These are phyloP conservation scores for Cosmorhoe ocellata DNA, from an alignment of 2,888 invertebrate species.

Conservation along the genomic window DNA sequence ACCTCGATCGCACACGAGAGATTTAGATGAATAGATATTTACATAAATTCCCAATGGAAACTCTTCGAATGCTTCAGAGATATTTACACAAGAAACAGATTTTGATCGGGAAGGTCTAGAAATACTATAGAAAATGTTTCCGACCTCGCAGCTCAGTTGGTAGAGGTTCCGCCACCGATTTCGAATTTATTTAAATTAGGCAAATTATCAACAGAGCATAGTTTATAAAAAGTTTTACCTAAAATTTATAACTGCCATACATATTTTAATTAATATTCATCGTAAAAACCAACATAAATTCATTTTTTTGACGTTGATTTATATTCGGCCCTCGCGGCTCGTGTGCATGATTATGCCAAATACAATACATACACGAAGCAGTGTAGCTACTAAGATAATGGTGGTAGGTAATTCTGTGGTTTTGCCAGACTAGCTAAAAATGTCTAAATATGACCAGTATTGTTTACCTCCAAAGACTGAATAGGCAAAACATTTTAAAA, in stretches of 20 bases:
- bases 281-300: conserved; percentile 60
- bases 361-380: conserved; percentile 40
- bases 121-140: too few relatives aligned
- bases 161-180: too few relatives aligned
- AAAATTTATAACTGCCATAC: conserved; percentile 45
- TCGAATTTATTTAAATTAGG: too few relatives aligned
- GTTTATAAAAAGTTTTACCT: too few relatives aligned
- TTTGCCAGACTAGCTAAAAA: too few relatives aligned
- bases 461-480: too few relatives aligned
- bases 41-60: conserved; percentile 38
- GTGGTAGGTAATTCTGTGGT: too few relatives aligned
- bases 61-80: conserved; percentile 22
- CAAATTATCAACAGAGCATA: too few relatives aligned
- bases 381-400: too few relatives aligned
- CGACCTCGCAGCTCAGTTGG: too few relatives aligned
- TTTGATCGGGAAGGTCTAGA: conserved; percentile 1
- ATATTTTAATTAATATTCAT: conserved; percentile 72
- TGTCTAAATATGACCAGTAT: too few relatives aligned
- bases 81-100: conserved; percentile 28
- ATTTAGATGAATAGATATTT: conserved; percentile 41
- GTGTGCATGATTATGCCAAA: conserved; percentile 50
- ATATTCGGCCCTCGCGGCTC: conserved; percentile 45
- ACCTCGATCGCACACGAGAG: conserved; percentile 30
- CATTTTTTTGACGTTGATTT: conserved; percentile 72
- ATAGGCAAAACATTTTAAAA: too few relatives aligned